Evolutionary conservation across 2,888 invertebrate species (phyloP).

Genomic region (Teleiodes luculella): DNA sequence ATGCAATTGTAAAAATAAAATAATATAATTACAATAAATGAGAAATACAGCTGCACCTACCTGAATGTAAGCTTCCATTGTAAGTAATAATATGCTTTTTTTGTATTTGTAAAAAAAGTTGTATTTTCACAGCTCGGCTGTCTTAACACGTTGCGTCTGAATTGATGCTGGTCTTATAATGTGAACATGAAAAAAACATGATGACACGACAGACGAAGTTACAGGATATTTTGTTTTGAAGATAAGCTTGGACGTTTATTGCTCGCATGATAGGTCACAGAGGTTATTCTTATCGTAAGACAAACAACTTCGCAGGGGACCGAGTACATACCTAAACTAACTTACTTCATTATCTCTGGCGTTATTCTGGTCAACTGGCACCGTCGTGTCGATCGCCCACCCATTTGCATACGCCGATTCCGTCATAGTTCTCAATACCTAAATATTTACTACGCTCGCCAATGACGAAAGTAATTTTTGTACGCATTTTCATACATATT

Average conservation of each 20-base stretch:
- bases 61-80: slow-evolving; percentile 29
- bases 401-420: slow-evolving; percentile 59
- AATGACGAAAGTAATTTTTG: not conserved
- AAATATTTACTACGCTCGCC: slow-evolving; percentile 1
- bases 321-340: slow-evolving; percentile 26
- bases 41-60: slow-evolving; percentile 21
- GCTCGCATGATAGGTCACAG: slow-evolving; percentile 38
- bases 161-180: slow-evolving; percentile 23
- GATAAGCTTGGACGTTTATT: slow-evolving; percentile 24
- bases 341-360: slow-evolving; percentile 68
- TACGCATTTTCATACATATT: not conserved
- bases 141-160: not conserved
- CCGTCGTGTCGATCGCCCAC: slow-evolving; percentile 69
- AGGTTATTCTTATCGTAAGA: slow-evolving; percentile 51
- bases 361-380: slow-evolving; percentile 64
- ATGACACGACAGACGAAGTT: slow-evolving; percentile 39
- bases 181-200: slow-evolving; percentile 29
- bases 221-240: slow-evolving; percentile 30
- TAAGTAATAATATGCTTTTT: slow-evolving; percentile 7
- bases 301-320: slow-evolving; percentile 72
- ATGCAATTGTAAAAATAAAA: too few species aligned
- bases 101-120: not conserved
- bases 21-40: not conserved
- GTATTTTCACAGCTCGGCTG: not conserved
- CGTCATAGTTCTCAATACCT: slow-evolving; percentile 39